Evolutionary conservation across 2,888 invertebrate species (phyloP), one percentile per base, ranked within the genome.

Genomic region (Mamestra brassicae): DNA sequence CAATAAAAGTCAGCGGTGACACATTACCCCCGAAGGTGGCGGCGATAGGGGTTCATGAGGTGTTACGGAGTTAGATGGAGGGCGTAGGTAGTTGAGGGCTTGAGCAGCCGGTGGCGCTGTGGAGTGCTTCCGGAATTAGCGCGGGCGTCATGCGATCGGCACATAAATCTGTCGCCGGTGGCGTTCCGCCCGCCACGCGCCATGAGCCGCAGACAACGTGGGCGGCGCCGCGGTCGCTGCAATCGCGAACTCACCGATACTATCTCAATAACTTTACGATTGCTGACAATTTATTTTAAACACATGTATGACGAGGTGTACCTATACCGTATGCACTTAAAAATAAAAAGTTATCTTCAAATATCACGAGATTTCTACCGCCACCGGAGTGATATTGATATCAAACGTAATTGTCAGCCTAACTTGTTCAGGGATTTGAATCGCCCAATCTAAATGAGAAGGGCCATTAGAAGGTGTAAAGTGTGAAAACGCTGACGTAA

Each of bases 141-240:
- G 89, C 89, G 84, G 87, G 89, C 91, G 91, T 90, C 93, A 94
- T 93, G 93, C 93, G 89, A 95, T 93, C 90, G 85, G 79, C 87
- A 81, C 92, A 94, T 95, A 94, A 95, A 95, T 95, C 93, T 92
- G 92, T 93, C 93, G 90, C 88, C 90, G 86, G 88, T 85, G 85
- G 78, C 86, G 84, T 84, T 84, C 81, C 65, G 26, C 82, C 81
- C 81, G 74, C 81, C 80, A 80, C 84, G 86, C 87, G 85, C 86
- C 81, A 78, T 83, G 75, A 73, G 74, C 79, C 72, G 76, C 76
- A 78, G 78, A 76, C 87, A 76, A 86, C 80, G 91, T 89, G 87
- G 90, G 90, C 86, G 91, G 88, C 74, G 62, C 68, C 65, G 60
- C 36, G 55, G 61, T 78, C 76, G 78, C 83, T 90, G 89, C 89